phyloP scores from a whole-genome alignment of 2,113 vertebrate species.

The Eira barbara region DNA sequence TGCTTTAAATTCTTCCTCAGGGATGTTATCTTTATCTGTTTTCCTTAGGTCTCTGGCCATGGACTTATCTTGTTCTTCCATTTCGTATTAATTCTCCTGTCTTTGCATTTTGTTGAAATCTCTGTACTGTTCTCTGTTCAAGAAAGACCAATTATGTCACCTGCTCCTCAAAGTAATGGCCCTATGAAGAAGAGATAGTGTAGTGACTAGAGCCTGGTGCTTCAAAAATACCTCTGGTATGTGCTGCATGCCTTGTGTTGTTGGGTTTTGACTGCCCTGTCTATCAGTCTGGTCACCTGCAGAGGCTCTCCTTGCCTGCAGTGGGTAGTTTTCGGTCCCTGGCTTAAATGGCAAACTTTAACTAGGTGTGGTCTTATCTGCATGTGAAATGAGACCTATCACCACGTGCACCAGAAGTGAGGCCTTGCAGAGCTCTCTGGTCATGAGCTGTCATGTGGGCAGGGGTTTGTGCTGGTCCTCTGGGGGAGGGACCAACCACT shows the following conservation, averaged over 20 bases:
- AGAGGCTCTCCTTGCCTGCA: background rate
- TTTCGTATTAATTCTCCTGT: background rate
- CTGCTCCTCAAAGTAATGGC: background rate
- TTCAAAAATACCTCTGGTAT: background rate
- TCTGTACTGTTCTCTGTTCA: background rate
- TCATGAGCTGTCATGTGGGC: no score
- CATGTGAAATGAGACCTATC: background rate
- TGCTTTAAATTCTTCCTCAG: background rate
- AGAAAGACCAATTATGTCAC: background rate
- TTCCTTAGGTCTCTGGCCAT: background rate
- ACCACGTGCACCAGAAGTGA: no score
- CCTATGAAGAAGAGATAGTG: background rate
- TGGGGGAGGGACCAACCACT: no score
- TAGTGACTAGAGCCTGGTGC: background rate
- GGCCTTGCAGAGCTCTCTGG: no score
- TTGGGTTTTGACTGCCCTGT: background rate
- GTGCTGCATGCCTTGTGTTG: background rate
- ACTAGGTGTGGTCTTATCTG: background rate
- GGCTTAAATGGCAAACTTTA: background rate
- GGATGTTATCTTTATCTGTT: background rate
- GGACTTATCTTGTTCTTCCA: background rate
- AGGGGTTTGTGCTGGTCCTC: no score
- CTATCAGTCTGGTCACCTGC: background rate
- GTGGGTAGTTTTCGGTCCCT: background rate
- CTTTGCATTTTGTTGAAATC: background rate